These are phyloP conservation scores for Cheirogaleus major DNA, from an alignment of 2,797 vertebrate genomes.

Conservation along the genomic window DNA sequence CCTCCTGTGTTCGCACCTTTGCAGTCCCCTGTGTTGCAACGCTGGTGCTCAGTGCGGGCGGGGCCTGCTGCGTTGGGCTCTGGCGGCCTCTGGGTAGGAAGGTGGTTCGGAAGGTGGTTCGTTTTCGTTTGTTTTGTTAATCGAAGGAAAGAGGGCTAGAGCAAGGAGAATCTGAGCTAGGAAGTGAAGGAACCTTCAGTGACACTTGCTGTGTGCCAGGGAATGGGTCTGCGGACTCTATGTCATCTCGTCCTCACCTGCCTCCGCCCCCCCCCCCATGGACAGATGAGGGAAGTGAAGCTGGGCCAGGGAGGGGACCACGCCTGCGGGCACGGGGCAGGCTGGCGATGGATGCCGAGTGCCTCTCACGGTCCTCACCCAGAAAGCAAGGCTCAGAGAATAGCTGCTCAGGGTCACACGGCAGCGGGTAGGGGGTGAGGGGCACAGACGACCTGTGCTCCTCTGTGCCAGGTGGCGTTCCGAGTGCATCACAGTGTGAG, in stretches of 20 bases:
- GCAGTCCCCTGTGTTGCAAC: rapidly evolving
- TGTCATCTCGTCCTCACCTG: neutral
- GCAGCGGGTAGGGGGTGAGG: rapidly evolving
- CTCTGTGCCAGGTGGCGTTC: neutral
- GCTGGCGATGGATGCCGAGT: neutral
- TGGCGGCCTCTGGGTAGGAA: rapidly evolving
- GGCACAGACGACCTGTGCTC: rapidly evolving
- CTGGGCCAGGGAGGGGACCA: neutral
- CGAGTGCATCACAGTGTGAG: neutral
- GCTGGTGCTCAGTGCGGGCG: rapidly evolving
- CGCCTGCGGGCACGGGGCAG: rapidly evolving
- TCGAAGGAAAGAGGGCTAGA: neutral
- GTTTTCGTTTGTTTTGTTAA: neutral
- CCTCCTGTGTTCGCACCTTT: rapidly evolving
- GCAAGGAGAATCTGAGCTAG: neutral
- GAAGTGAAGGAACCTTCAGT: neutral
- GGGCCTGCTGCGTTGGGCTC: rapidly evolving
- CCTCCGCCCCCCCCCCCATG: neutral
- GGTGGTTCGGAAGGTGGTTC: neutral
- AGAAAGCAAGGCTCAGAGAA: neutral
- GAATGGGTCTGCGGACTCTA: neutral
- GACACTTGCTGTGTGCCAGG: neutral
- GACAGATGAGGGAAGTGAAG: neutral
- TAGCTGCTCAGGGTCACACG: no score
- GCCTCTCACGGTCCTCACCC: neutral